Evolutionary conservation across 30 jellyfish, hydroid and myxozoan genomes (phyloP).

Genomic region (Hydractinia echinata): DNA sequence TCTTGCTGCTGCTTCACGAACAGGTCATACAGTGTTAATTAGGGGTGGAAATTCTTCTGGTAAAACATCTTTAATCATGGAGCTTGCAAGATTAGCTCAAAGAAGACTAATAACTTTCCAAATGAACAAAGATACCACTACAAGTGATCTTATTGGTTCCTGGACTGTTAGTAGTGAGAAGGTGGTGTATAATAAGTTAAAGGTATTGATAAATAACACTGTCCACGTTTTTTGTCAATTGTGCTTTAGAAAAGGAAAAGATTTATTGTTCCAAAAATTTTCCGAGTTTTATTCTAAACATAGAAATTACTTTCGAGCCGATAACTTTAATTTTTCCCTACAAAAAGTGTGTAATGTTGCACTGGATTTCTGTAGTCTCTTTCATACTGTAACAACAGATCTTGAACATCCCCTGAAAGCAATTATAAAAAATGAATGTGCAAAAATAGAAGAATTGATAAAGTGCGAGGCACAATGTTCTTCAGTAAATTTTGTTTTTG

Average conservation of each 20-base stretch:
- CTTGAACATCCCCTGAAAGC: neutral
- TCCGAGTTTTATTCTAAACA: too few species aligned
- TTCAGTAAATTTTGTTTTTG: neutral
- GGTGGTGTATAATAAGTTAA: neutral
- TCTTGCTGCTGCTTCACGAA: conserved; percentile 5
- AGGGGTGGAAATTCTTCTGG: conserved; percentile 19
- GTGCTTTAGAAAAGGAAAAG: neutral
- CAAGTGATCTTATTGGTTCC: conserved; percentile 18
- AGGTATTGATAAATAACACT: neutral
- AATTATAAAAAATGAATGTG: neutral
- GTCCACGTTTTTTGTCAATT: neutral
- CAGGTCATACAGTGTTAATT: neutral
- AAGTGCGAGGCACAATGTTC: neutral
- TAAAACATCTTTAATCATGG: conserved; percentile 9
- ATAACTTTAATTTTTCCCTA: neutral
- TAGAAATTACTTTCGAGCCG: too few species aligned
- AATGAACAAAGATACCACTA: conserved; percentile 11
- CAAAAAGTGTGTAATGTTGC: neutral
- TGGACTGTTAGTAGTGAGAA: conserved; percentile 14
- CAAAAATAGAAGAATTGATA: neutral
- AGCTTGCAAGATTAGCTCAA: neutral
- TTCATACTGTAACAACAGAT: neutral
- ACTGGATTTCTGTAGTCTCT: neutral
- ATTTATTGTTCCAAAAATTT: neutral
- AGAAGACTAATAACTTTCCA: neutral